phyloP scores from a whole-genome alignment of 2,888 invertebrate genomes.

The Mythimna vitellina region DNA sequence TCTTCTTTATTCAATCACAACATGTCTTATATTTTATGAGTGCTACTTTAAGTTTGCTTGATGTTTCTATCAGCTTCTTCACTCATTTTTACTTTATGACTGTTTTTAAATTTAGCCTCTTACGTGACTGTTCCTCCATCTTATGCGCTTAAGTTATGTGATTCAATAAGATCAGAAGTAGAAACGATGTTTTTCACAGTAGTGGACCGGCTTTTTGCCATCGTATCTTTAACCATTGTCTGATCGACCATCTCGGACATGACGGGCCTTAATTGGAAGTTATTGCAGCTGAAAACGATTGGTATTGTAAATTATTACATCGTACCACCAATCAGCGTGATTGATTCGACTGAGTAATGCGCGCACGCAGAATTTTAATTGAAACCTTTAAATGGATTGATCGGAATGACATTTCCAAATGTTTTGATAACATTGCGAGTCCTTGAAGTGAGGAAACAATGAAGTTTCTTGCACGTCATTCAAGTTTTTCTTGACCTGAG shows the following conservation, averaged over 20 bases:
- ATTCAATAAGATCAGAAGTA: constrained; percentile 18
- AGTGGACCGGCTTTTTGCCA: constrained; percentile 66
- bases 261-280: constrained; percentile 83
- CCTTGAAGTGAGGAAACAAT: constrained; percentile 51
- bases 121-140: not conserved
- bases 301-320: constrained; percentile 80
- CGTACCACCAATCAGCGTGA: constrained; percentile 82
- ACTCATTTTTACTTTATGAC: not conserved
- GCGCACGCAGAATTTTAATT: constrained; percentile 72
- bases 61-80: not conserved
- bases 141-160: not conserved
- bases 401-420: constrained; percentile 46
- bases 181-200: constrained; percentile 36
- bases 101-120: not conserved
- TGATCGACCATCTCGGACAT: constrained; percentile 70
- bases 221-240: constrained; percentile 66
- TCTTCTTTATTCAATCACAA: constrained; percentile 9
- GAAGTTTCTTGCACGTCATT: constrained; percentile 36
- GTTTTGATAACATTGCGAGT: constrained; percentile 57
- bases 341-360: constrained; percentile 75
- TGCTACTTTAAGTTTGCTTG: not conserved
- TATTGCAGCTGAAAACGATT: constrained; percentile 79
- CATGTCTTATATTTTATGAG: not conserved
- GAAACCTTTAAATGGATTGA: constrained; percentile 61
- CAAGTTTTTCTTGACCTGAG: constrained; percentile 28